Base-by-base conservation (phyloP, 2,113 vertebrate species). In the Tiliqua scincoides region DNA sequence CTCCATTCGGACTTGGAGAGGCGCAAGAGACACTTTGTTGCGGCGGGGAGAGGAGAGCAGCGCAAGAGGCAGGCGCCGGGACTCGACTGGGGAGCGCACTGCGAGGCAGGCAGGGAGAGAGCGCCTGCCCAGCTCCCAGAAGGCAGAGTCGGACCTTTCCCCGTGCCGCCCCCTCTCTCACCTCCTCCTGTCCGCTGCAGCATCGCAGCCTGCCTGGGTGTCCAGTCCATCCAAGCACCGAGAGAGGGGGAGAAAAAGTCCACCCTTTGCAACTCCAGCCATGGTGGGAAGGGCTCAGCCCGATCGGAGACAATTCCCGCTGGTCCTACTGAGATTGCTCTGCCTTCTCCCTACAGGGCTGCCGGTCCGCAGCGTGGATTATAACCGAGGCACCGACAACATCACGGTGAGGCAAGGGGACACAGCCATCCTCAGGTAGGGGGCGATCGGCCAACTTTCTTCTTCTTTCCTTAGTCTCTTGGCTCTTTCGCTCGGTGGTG, bases 281-380 rank as follows among this genome's bases (percentile, higher is more conserved):
- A 98, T 98, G 97, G 97, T 97, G 93, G 97, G 97, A 92, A 97
- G 98, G 97, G 97, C 97, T 95, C 98, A 97, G 95, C 94, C 96
- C 35, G 98, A 97, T 94, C 97, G 97, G 96, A 98, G 97, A 96
- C 98, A 98, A 95, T 96, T 99, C 97, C 98, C 98, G 86, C 97
- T 98, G 93, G 97, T 98, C 93, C 97, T 99, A 96, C 98, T 99
- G 97, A 98, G 99, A 98, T 96, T 99, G 96, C 97, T 99, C 90
- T 99, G 98, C 97, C 98, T 99, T 98, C 97, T 99, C 93, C 98
- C 98, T 94, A 98, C 98, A 99, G 99, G 98, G 96, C 98, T 99
- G 96, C 98, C 98, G 52, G 98, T 99, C 95, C 98, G 98, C 96
- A 99, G 98, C 96, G 98, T 98, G 98, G 98, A 99, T 97, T 98